Evolutionary conservation across 2,113 vertebrate species (phyloP), one percentile per base, ranked within the genome.

Genomic region (Cercopithecus mona): DNA sequence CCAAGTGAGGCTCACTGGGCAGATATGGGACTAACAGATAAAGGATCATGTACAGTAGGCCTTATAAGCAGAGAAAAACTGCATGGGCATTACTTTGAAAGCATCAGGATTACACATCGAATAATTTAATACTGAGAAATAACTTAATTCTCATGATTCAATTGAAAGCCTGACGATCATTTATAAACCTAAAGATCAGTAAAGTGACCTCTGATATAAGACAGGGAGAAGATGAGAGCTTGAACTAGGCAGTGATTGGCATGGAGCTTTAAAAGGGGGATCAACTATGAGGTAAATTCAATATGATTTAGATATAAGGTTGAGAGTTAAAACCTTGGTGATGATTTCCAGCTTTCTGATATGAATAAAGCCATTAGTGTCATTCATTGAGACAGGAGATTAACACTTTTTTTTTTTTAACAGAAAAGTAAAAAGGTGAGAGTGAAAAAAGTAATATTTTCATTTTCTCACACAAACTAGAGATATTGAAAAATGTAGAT

Each of bases 71-170:
- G 61, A 94, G 50, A 18, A 52, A 13, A 12, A 27, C 2, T 45
- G 22, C 11, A 9, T 43, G 48, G 50, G 66, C 27, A 5, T 64
- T 64, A 72, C 38, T 11, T 20, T 32, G 16, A 50, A 66, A 70
- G 25, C 16, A 30, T 6, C 48, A 75, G 38, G 35, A 8, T 57
- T 76, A 45, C 38, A 6, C 59, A 59, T 18, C 66, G 35, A 66
- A 11, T 78, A 45, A 66, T 64, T 95, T 68, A 76, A 92, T 38
- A 18, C 27, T 89, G 17, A 93, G 92, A 87, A 64, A 50, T 75
- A 64, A 27, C 52, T 64, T 79, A 14, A 90, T 35, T 52, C 16
- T 87, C 18, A 30, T 38, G 75, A 48, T 88, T 70, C 82, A 88
- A 5, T 13, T 75, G 80, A 59, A 82, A 89, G 7, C 27, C 20